A percentile compares a stretch with the other conserved stretches of the same genome.
These are phyloP conservation scores for Lacerta bilineata DNA, from an alignment of 2,797 vertebrate species.

Conservation along the genomic window DNA sequence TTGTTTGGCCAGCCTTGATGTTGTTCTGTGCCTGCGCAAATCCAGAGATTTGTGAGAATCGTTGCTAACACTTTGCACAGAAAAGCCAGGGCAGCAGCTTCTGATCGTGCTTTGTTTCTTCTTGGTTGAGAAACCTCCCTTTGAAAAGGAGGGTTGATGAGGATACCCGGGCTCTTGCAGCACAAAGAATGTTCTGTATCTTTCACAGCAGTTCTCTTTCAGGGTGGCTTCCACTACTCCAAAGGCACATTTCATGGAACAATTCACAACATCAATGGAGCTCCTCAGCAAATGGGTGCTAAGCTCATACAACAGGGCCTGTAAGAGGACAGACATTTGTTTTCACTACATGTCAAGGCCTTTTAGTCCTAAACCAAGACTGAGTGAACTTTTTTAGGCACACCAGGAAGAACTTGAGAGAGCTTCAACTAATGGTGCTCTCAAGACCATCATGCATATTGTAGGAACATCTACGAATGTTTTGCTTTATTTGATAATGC, in stretches of 20 bases:
- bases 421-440: slow-evolving; percentile 17
- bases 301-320: slow-evolving; percentile 76
- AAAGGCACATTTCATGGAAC: slow-evolving; percentile 89
- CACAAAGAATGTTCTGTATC: slow-evolving; percentile 90
- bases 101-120: slow-evolving; percentile 57
- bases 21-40: background rate
- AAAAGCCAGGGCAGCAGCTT: background rate
- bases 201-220: slow-evolving; percentile 88
- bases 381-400: slow-evolving; percentile 77
- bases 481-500: slow-evolving; percentile 56
- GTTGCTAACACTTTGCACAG: slow-evolving; percentile 56
- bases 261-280: slow-evolving; percentile 88
- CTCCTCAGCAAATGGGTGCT: slow-evolving; percentile 86
- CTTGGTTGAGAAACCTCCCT: slow-evolving; percentile 80
- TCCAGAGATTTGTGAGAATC: slow-evolving; percentile 40
- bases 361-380: slow-evolving; percentile 80
- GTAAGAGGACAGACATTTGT: slow-evolving; percentile 77
- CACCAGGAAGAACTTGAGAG: slow-evolving; percentile 68
- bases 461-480: slow-evolving; percentile 49
- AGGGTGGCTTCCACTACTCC: slow-evolving; percentile 83
- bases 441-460: slow-evolving; percentile 24
- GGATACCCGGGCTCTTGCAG: slow-evolving; percentile 66
- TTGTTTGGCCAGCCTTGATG: background rate
- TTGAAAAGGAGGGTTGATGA: slow-evolving; percentile 78
- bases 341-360: slow-evolving; percentile 75